These are phyloP conservation scores for Musca vetustissima DNA, from an alignment of 1,140 invertebrate genomes.

Conservation along the genomic window DNA sequence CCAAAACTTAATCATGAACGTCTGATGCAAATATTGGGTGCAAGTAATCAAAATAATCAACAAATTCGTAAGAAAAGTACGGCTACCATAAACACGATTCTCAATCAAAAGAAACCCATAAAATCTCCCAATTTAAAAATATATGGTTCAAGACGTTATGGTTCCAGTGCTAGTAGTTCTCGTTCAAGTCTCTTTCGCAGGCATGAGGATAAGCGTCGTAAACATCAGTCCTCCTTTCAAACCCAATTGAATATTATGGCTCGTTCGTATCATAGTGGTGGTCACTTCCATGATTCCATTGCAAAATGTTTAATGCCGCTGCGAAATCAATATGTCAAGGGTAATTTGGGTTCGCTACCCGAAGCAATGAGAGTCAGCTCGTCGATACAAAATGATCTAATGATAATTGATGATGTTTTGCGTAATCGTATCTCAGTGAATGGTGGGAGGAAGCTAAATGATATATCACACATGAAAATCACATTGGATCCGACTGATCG, in stretches of 20 bases:
- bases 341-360: background rate
- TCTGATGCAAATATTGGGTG: background rate
- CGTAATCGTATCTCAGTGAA: slow-evolving; percentile 5
- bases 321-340: slow-evolving; percentile 25
- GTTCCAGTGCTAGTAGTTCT: slow-evolving; percentile 28
- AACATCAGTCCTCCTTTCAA: background rate
- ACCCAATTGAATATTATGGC: slow-evolving; percentile 14
- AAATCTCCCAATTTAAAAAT: slow-evolving; percentile 28
- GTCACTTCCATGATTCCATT: background rate
- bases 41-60: background rate
- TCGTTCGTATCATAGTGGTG: slow-evolving; percentile 4
- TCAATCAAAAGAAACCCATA: background rate
- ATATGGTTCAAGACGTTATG: slow-evolving; percentile 25
- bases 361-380: slow-evolving; percentile 7
- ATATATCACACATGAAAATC: background rate
- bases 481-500: background rate
- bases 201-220: slow-evolving; percentile 18
- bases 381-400: slow-evolving; percentile 24
- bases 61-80: slow-evolving; percentile 10
- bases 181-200: slow-evolving; percentile 26
- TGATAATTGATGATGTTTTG: background rate
- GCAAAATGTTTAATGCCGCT: slow-evolving; percentile 16
- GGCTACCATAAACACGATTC: background rate
- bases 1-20: background rate
- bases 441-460: background rate